phyloP scores from a whole-genome alignment of 2,888 invertebrate species.

The Conistra vaccinii region DNA sequence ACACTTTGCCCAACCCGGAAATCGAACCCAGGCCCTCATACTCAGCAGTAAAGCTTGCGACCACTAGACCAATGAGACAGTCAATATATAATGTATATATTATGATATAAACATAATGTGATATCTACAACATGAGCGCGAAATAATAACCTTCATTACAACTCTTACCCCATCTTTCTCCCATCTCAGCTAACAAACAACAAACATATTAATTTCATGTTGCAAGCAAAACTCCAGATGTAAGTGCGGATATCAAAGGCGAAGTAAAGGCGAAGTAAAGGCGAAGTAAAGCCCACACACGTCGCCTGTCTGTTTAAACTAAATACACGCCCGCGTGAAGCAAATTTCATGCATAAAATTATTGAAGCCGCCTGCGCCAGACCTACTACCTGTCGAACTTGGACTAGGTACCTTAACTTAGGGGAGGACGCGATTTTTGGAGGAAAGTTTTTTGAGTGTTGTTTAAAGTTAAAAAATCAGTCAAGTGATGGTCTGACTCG shows the following conservation, averaged over 20 bases:
- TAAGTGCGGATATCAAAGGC: conserved; percentile 65
- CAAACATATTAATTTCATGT: conserved; percentile 58
- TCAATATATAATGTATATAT: too few species aligned
- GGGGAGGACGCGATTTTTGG: conserved; percentile 56
- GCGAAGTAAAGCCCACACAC: conserved; percentile 65
- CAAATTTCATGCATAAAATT: conserved; percentile 89
- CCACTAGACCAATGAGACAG: too few species aligned
- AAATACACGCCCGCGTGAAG: conserved; percentile 80
- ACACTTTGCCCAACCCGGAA: too few species aligned
- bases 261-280: conserved; percentile 45
- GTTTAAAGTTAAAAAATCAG: too few species aligned
- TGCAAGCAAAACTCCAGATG: conserved; percentile 56
- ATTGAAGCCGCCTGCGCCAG: conserved; percentile 81
- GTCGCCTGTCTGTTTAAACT: conserved; percentile 76
- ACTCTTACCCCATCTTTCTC: conserved; percentile 10
- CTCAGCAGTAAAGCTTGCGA: too few species aligned
- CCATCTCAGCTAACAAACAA: conserved; percentile 28
- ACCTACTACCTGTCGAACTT: conserved; percentile 79
- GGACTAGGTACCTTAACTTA: conserved; percentile 55
- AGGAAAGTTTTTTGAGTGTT: too few species aligned
- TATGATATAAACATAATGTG: not conserved
- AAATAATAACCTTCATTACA: conserved; percentile 22
- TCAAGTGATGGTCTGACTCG: too few species aligned
- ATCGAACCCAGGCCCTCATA: too few species aligned
- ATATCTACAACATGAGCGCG: not conserved